phyloP scores from a whole-genome alignment of 2,113 vertebrate genomes.

The Phyllopteryx taeniolatus region DNA sequence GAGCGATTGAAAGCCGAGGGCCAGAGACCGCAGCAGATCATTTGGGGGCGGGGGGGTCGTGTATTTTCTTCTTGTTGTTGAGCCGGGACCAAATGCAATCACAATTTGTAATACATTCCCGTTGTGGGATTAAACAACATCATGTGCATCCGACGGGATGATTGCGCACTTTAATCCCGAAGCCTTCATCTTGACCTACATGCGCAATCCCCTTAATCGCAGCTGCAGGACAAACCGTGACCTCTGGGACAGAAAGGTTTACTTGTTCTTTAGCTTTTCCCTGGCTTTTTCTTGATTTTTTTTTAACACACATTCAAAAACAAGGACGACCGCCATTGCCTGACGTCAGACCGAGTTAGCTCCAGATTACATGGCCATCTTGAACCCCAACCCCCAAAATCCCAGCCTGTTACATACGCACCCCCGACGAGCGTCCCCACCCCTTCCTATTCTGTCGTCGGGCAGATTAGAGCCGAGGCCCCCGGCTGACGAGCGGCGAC shows the following conservation, averaged over 20 bases:
- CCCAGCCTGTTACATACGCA: background rate
- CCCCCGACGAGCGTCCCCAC: background rate
- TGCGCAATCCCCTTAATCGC: constrained; percentile 42
- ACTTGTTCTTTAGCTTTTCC: background rate
- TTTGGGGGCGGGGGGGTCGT: background rate
- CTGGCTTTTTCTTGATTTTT: background rate
- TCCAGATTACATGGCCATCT: background rate
- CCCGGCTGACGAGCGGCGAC: constrained; percentile 62
- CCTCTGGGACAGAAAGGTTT: background rate
- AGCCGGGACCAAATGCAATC: constrained; percentile 43
- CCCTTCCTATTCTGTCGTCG: constrained; percentile 2
- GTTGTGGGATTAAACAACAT: constrained; percentile 55
- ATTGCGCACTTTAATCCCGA: constrained; percentile 58
- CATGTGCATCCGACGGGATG: constrained; percentile 42
- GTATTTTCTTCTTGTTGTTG: constrained; percentile 6
- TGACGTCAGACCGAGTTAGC: background rate
- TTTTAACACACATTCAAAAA: too few relatives aligned
- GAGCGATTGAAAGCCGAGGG: background rate
- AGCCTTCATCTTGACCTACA: constrained; percentile 55
- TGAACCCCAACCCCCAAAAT: background rate
- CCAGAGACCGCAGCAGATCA: background rate
- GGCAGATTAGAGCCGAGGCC: constrained; percentile 61
- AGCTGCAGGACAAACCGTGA: background rate
- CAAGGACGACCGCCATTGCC: background rate
- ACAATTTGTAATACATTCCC: constrained; percentile 45